Base-by-base conservation (phyloP, 1,140 invertebrate genomes). In the Tribolium madens region DNA sequence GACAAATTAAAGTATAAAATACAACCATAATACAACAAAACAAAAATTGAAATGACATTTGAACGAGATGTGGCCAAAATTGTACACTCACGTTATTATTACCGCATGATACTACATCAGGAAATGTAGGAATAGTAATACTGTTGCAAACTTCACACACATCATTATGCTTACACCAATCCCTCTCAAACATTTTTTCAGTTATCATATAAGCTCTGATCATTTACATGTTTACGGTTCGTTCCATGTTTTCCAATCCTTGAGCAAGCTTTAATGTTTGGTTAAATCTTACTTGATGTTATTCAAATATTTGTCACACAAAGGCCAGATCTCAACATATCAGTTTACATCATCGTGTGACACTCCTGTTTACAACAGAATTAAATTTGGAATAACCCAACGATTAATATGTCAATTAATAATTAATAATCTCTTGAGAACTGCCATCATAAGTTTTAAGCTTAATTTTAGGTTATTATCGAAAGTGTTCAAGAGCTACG, bases 351-450 rank as follows among this genome's bases (percentile, higher is more conserved):
- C 52, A 53, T 12, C 12, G 0, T 15, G 0, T 53, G 12, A 2
- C 18, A 42, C 3, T n/a, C 17, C 0, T 57, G 52, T 21, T 57
- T 57, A 57, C 52, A 57, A 21, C 52, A 21, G 5, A 57, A 57
- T 53, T 53, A 53, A 53, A 53, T 53, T 53, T 14, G 3, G 14
- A 53, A 17, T 15, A 9, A 7, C 14, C 50, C 50, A 3, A 1
- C 14, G 50, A 14, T 15, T 53, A 53, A 53, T 53, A 53, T 53
- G 50, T 53, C 50, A 53, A 53, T 57, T 57, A 57, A 18, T 57
- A 57, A 57, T 57, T 57, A 57, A 57, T 57, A 26, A 17, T 57
- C 52, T 7, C 17, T 57, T 57, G 21, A 21, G 52, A 57, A 21
- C 52, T 21, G 18, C 21, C 52, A 18, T 21, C 10, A 42, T 18